Conservation (phyloP, 2,888 invertebrate species). For the Griposia aprilina region DNA sequence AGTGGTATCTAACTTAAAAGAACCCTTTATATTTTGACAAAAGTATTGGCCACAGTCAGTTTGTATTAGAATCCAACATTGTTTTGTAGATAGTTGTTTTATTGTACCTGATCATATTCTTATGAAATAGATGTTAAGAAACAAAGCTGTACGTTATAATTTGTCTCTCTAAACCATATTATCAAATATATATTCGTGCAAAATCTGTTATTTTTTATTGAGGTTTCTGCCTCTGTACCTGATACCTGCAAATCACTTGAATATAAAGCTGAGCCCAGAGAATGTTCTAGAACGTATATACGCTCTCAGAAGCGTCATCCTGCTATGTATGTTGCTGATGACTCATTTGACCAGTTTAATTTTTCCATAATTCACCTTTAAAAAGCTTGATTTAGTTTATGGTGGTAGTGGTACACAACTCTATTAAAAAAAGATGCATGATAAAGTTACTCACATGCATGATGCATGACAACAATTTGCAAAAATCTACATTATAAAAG, state of each 20-base stretch:
- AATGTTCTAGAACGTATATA: conserved; percentile 82
- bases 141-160: conserved; percentile 64
- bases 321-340: conserved; percentile 60
- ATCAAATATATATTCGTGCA: conserved; percentile 65
- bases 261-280: conserved; percentile 65
- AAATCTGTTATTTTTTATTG: conserved; percentile 71
- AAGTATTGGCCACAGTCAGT: conserved; percentile 46
- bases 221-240: conserved; percentile 66
- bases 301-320: conserved; percentile 62
- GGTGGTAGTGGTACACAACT: conserved; percentile 43
- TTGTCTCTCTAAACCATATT: conserved; percentile 47
- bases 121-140: conserved; percentile 65
- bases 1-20: conserved; percentile 53
- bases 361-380: conserved; percentile 36
- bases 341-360: conserved; percentile 57
- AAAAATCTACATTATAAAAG: conserved; percentile 16
- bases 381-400: conserved; percentile 36
- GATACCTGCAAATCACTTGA: conserved; percentile 54
- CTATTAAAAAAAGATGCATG: conserved; percentile 48
- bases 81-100: conserved; percentile 63
- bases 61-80: conserved; percentile 61
- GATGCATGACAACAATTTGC: conserved; percentile 31
- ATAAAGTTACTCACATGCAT: conserved; percentile 39
- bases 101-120: conserved; percentile 61
- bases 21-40: conserved; percentile 33